A percentile compares a stretch with the other conserved stretches of the same genome.
Conservation (phyloP, 2,113 vertebrate species). For the Gopherus flavomarginatus region DNA sequence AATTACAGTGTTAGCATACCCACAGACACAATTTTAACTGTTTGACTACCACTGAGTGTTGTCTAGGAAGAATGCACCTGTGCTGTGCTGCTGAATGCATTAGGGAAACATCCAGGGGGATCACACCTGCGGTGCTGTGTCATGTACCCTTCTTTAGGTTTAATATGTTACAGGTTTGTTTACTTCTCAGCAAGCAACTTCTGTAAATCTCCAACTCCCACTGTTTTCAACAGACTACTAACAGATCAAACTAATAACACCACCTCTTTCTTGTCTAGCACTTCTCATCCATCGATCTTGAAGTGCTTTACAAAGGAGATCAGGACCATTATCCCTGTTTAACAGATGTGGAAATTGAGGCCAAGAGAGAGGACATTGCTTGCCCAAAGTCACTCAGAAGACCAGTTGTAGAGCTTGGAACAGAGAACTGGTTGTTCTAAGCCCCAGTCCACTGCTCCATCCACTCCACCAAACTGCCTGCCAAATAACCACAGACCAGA, state of each 20-base stretch:
- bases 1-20: not conserved
- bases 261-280: not conserved
- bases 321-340: not conserved
- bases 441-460: not conserved
- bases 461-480: not conserved
- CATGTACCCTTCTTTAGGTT: not conserved
- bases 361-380: not conserved
- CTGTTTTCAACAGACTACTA: not conserved
- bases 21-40: not conserved
- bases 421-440: no score
- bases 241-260: not conserved
- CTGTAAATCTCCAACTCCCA: not conserved
- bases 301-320: not conserved
- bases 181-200: not conserved
- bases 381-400: not conserved
- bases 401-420: not conserved
- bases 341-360: not conserved
- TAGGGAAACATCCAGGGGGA: not conserved
- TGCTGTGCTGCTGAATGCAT: not conserved
- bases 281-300: not conserved
- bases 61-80: not conserved
- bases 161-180: not conserved
- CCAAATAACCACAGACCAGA: accelerated
- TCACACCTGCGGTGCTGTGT: not conserved
- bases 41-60: not conserved